These are phyloP conservation scores for Cettia cetti DNA, from an alignment of 2,113 vertebrate genomes.

Conservation along the genomic window DNA sequence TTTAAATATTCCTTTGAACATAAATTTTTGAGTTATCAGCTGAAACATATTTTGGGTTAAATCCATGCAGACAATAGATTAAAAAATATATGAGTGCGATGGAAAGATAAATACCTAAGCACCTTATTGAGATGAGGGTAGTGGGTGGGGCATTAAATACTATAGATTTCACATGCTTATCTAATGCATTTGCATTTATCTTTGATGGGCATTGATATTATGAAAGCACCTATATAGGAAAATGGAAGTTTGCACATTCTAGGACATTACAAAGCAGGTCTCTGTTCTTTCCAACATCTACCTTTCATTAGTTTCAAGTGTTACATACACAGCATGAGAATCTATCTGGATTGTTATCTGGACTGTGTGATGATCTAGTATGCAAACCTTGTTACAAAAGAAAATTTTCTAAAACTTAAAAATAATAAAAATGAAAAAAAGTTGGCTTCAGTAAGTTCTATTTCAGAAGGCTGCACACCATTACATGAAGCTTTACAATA, in stretches of 20 bases:
- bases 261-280: neutral
- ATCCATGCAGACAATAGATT: neutral
- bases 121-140: neutral
- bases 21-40: neutral
- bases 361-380: neutral
- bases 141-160: neutral
- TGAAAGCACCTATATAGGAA: neutral
- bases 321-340: neutral
- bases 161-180: neutral
- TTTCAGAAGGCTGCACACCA: neutral
- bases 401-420: neutral
- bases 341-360: neutral
- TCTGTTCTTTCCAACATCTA: neutral
- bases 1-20: neutral
- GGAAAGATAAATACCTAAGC: neutral
- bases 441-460: neutral
- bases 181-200: neutral
- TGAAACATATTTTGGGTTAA: neutral
- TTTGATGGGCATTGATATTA: neutral
- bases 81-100: neutral
- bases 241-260: neutral
- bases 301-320: neutral
- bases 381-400: neutral
- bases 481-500: neutral
- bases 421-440: neutral